These are phyloP conservation scores for Cairina moschata DNA, from an alignment of 2,113 vertebrate species.

Conservation along the genomic window DNA sequence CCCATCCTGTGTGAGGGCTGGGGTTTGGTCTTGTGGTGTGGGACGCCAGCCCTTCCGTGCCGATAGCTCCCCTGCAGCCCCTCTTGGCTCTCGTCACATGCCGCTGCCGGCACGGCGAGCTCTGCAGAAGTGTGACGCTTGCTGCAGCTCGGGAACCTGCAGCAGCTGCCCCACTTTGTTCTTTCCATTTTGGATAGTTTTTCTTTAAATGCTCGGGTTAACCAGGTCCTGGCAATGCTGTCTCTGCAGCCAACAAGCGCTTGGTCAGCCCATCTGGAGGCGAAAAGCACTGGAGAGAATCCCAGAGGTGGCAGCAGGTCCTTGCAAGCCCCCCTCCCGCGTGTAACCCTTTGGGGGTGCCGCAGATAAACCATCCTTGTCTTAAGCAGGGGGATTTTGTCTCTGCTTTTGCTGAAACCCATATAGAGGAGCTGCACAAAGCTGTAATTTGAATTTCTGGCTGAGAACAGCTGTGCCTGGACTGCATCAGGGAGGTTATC, in stretches of 20 bases:
- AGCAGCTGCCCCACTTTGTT: background rate
- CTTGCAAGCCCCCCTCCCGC: background rate
- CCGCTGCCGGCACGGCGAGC: accelerated
- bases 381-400: background rate
- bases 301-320: constrained; percentile 11
- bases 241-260: background rate
- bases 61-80: background rate
- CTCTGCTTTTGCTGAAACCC: background rate
- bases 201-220: constrained; percentile 12
- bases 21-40: background rate
- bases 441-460: background rate
- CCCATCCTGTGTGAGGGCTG: background rate
- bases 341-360: background rate
- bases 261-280: constrained; percentile 27
- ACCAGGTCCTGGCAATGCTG: background rate
- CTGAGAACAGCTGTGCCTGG: background rate
- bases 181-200: background rate
- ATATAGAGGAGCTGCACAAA: accelerated
- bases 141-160: background rate
- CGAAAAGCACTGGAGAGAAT: background rate
- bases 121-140: background rate
- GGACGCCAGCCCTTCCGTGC: accelerated
- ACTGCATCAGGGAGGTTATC: background rate
- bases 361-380: background rate
- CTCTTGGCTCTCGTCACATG: background rate